These are phyloP conservation scores for Amphiprion percula DNA, from an alignment of 2,113 vertebrate genomes.

Conservation along the genomic window DNA sequence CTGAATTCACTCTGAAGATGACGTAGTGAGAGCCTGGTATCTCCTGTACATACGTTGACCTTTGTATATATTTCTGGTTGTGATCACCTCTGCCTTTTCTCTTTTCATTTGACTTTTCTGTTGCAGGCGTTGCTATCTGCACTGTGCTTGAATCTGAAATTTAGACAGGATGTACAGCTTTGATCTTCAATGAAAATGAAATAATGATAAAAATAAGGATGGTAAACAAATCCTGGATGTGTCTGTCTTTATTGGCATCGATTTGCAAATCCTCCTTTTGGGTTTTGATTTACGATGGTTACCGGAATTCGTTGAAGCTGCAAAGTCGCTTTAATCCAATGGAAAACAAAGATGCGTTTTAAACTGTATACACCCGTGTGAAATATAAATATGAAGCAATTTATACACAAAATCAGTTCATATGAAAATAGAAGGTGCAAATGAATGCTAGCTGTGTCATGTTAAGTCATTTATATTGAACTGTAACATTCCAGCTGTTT, in stretches of 20 bases:
- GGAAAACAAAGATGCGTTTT: slow-evolving; percentile 10
- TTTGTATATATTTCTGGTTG: slow-evolving; percentile 86
- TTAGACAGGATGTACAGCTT: slow-evolving; percentile 88
- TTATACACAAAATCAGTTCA: slow-evolving; percentile 57
- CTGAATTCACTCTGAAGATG: slow-evolving; percentile 65
- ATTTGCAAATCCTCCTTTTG: neutral
- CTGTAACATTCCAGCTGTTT: slow-evolving; percentile 2
- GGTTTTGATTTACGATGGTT: slow-evolving; percentile 5
- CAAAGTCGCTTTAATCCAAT: slow-evolving; percentile 6
- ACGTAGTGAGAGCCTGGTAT: slow-evolving; percentile 69
- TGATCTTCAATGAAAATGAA: slow-evolving; percentile 82
- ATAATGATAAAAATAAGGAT: slow-evolving; percentile 76
- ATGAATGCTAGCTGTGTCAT: slow-evolving; percentile 2
- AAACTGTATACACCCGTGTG: slow-evolving; percentile 39
- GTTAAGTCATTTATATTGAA: neutral
- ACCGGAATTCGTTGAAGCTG: slow-evolving; percentile 8
- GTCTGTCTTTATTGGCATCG: slow-evolving; percentile 61
- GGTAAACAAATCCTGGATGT: slow-evolving; percentile 50
- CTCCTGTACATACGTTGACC: slow-evolving; percentile 85
- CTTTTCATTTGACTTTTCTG: slow-evolving; percentile 70
- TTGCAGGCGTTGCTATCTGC: slow-evolving; percentile 87
- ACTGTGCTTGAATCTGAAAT: slow-evolving; percentile 87
- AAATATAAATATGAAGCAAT: slow-evolving; percentile 76
- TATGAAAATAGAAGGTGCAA: slow-evolving; percentile 26
- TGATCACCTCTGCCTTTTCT: slow-evolving; percentile 85